A percentile compares a stretch with the other conserved stretches of the same genome.
phyloP scores from a whole-genome alignment of 2,113 vertebrate genomes.

The Tinamus guttatus region DNA sequence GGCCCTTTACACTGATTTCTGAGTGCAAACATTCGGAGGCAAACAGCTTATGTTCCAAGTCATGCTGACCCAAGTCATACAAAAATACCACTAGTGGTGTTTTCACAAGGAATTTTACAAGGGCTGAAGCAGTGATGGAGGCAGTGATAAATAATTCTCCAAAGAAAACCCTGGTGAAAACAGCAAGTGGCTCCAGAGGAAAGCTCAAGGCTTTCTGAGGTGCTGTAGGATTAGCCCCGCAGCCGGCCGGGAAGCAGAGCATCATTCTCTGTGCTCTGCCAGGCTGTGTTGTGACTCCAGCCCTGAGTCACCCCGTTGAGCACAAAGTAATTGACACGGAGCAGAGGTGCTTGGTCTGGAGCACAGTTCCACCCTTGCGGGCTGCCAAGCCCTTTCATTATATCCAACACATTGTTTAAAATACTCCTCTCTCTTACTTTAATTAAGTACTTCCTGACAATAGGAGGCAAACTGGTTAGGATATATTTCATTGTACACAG shows the following conservation, averaged over 20 bases:
- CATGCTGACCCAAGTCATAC: background rate
- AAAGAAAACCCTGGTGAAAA: background rate
- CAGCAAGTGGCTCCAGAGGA: background rate
- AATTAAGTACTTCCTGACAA: background rate
- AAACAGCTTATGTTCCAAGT: background rate
- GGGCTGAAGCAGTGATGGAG: background rate
- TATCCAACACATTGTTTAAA: background rate
- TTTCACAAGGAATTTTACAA: background rate
- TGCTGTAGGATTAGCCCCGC: background rate
- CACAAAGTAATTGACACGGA: background rate
- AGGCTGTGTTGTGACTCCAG: background rate
- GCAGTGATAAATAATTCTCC: background rate
- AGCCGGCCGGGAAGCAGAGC: background rate
- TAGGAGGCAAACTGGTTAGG: background rate
- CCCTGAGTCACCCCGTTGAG: background rate
- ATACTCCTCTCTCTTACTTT: background rate
- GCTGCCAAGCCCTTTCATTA: background rate
- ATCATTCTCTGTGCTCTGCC: background rate
- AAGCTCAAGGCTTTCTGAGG: background rate
- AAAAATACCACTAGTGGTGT: rapidly evolving
- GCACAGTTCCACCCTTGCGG: background rate
- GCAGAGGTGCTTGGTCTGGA: background rate
- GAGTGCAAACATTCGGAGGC: background rate
- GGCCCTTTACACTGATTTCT: background rate
- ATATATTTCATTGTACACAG: background rate